Conservation (phyloP, 2,797 vertebrate genomes). For the Neostethus bicornis region DNA sequence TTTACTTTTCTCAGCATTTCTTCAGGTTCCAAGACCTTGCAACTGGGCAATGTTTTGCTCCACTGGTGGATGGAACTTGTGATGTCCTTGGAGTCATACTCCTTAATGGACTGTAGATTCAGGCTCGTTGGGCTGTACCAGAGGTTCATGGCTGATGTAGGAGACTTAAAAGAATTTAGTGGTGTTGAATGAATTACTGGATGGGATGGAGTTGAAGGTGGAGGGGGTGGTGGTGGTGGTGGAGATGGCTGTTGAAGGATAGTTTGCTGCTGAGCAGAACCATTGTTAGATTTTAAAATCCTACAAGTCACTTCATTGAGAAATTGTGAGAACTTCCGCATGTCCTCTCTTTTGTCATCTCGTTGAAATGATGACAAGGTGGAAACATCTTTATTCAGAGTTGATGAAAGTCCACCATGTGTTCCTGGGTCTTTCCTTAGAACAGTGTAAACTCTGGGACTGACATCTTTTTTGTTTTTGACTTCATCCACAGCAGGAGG, state of each 20-base stretch:
- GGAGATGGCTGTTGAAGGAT: conserved; percentile 51
- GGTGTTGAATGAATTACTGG: conserved; percentile 21
- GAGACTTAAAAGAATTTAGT: conserved; percentile 12
- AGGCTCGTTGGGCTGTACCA: conserved; percentile 60
- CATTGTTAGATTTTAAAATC: conserved; percentile 81
- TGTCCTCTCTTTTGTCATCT: conserved; percentile 78
- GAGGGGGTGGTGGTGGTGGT: conserved; percentile 29
- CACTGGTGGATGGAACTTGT: conserved; percentile 66
- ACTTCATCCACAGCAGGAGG: conserved; percentile 30
- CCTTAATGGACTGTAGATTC: conserved; percentile 63
- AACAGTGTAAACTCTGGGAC: conserved; percentile 1
- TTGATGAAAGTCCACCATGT: conserved; percentile 53
- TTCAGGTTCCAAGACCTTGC: conserved; percentile 81
- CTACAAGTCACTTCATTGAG: conserved; percentile 89
- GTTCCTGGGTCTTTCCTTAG: conserved; percentile 58
- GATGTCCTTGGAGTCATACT: conserved; percentile 58
- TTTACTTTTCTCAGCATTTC: conserved; percentile 70
- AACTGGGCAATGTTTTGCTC: conserved; percentile 75
- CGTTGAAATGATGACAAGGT: conserved; percentile 50
- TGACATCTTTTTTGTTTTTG: conserved; percentile 38
- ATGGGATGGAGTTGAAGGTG: conserved; percentile 31
- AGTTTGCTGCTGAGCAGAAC: conserved; percentile 75
- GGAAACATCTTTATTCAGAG: conserved; percentile 60
- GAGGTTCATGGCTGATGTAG: conserved; percentile 29
- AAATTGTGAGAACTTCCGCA: conserved; percentile 90